A percentile compares a stretch with the other conserved stretches of the same genome.
Conservation (phyloP, 2,113 vertebrate genomes). For the Myodes glareolus region DNA sequence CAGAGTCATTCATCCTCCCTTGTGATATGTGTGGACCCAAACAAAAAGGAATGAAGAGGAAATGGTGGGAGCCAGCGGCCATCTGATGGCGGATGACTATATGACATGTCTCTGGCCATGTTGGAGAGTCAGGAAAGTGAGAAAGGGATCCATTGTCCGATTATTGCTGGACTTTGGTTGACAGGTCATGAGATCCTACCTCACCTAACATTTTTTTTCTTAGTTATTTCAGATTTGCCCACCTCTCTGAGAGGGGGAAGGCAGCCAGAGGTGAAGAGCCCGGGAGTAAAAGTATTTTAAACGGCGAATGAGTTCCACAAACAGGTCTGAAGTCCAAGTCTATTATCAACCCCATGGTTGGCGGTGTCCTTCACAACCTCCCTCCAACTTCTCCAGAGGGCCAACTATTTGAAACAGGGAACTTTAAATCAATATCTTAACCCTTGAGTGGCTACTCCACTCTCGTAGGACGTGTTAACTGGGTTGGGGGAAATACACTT, state of each 20-base stretch:
- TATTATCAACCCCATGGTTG: not conserved
- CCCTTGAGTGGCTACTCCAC: not conserved
- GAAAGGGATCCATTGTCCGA: not conserved
- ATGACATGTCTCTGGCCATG: not conserved
- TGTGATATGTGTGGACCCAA: slow-evolving; percentile 7
- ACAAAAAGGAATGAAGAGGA: not conserved
- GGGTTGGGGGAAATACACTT: not conserved
- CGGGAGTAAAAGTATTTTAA: slow-evolving; percentile 4
- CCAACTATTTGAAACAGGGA: not conserved
- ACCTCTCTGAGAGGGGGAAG: not conserved
- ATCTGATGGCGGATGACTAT: not conserved
- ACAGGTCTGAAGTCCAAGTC: not conserved
- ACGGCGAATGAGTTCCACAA: not conserved
- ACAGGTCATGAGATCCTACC: slow-evolving; percentile 28
- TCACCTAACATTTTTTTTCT: slow-evolving; percentile 1
- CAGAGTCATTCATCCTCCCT: slow-evolving; percentile 24
- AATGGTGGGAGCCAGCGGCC: not conserved
- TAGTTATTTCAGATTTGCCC: slow-evolving; percentile 44
- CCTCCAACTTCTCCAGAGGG: not conserved
- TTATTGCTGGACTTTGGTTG: not conserved
- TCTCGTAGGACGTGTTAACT: not conserved
- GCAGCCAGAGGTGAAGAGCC: not conserved
- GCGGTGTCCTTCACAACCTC: not conserved
- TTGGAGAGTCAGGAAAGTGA: not conserved
- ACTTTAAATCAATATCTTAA: slow-evolving; percentile 51